Evolutionary conservation across 1,140 invertebrate species (phyloP), one percentile per base, ranked within the genome.

Genomic region (Brachionus rotundiformis): DNA sequence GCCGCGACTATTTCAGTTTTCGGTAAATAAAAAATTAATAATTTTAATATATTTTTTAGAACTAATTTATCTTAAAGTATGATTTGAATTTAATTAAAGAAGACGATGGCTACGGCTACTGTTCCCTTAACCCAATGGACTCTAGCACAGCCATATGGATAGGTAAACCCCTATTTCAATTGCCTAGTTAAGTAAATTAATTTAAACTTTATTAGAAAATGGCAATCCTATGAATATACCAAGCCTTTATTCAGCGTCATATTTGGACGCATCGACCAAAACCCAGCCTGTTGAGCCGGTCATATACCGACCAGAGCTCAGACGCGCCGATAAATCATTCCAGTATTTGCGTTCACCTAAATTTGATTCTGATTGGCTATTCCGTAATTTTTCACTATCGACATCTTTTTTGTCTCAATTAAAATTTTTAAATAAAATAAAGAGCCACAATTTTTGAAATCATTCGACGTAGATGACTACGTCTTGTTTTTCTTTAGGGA

Each of bases 401-500:
- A 65, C 27, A n/a, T 0, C 13, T 61, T 47, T 27, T 61, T 81
- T 36, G 27, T 81, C 33, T 63, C 5, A 81, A 11, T 31, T 65
- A 3, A 11, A 36, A 10, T 65, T 82, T 39, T 84, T 85, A 10
- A n/a, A n/a, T n/a, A n/a, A n/a, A n/a, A n/a, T n/a, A n/a, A 81
- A 87, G 87, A 95, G 83, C 93, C 95, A 0, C 92, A 95, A 84
- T 97, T 96, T 86, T 93, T 96, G 73, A 93, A 92, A 1, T 94
- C 93, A 71, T 96, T 95, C 86, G 94, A 96, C 86, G 92, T 93
- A 27, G 93, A 93, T 29, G 90, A 92, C 71, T 93, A 93, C 87
- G 92, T 95, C 0, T 96, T 94, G 85, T 95, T 96, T 87, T 90
- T 96, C 80, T 95, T 96, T 85, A 90, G 94, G 71, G 95, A 97